Base-by-base conservation (phyloP, 1,140 invertebrate species). In the Bombus turneri region DNA sequence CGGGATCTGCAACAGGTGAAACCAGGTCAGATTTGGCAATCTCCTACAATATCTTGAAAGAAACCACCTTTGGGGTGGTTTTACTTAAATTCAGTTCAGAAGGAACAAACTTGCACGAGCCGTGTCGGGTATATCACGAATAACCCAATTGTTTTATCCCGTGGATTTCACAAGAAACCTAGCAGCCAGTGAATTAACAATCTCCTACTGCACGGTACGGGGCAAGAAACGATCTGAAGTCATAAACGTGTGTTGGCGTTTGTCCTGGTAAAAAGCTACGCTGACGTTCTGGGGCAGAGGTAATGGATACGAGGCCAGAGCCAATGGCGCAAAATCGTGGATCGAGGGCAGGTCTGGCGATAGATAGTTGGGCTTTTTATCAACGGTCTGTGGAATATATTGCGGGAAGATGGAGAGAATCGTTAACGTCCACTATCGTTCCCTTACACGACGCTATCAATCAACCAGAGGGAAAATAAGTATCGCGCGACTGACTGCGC, bases 341-440 rank as follows among this genome's bases (percentile, higher is more conserved):
- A 79, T 79, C 85, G 25, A n/a, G 75, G 81, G n/a, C 81, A 73
- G 53, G 68, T 34, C 81, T 57, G 68, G 69, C 41, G 66, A 71
- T 79, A 87, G 82, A 87, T 85, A 87, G 86, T 85, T 85, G 18
- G 13, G 72, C 77, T 87, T 87, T 87, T 87, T 87, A 79, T 81
- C 82, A 72, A 76, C 57, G 15, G 12, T 28, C 41, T 43, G 39
- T 39, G 71, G 77, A 78, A 78, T 84, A 87, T 85, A 87, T 85
- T 81, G 78, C 47, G 34, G 76, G 68, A 77, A 80, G 76, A 72
- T 41, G 77, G 66, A 80, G 76, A 57, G 76, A 80, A 77, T 84
- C 75, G 75, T 84, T 84, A 84, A 78, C 75, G 74, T 78, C 43
- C 64, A 43, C 75, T 69, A 78, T 66, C 43, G 74, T 66, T 59